phyloP scores from a whole-genome alignment of 2,113 vertebrate species.

The Pungitius pungitius region DNA sequence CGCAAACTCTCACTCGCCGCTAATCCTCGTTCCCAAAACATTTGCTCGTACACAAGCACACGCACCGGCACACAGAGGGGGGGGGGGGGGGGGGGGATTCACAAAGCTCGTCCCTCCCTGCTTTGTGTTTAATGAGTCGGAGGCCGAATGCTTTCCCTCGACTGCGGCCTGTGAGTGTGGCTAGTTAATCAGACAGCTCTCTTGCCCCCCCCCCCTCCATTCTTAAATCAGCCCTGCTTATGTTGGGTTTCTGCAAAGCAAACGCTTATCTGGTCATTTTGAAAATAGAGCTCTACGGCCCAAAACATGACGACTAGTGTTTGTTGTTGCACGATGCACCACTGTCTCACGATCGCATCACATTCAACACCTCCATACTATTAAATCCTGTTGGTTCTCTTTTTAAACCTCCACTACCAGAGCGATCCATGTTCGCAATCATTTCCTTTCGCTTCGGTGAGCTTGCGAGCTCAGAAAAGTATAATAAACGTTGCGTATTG shows the following conservation, averaged over 20 bases:
- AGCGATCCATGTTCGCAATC: background rate
- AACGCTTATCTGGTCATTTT: background rate
- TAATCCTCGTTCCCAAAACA: conserved; percentile 40
- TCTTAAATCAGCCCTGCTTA: conserved; percentile 19
- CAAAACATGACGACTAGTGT: background rate
- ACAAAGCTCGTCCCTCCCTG: conserved; percentile 43
- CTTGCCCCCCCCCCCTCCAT: background rate
- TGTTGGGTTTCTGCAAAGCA: too few species aligned
- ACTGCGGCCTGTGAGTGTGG: conserved; percentile 61
- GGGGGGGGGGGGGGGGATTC: conserved; percentile 21
- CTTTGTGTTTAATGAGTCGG: conserved; percentile 74
- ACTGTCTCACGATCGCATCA: background rate
- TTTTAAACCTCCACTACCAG: background rate
- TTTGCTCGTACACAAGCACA: conserved; percentile 26
- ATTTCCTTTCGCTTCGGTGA: background rate
- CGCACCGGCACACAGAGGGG: conserved; percentile 2
- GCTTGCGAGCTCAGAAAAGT: background rate
- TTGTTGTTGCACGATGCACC: background rate
- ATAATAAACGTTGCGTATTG: background rate
- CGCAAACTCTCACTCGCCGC: conserved; percentile 18
- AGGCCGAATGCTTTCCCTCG: conserved; percentile 67
- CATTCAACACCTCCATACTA: background rate
- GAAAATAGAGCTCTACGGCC: background rate
- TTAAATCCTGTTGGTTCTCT: background rate
- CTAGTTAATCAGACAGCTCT: conserved; percentile 78